Percentiles rank a stretch among this genome's conserved stretches.
These are phyloP conservation scores for Megalops cyprinoides DNA, from an alignment of 2,797 vertebrate genomes.

Conservation along the genomic window DNA sequence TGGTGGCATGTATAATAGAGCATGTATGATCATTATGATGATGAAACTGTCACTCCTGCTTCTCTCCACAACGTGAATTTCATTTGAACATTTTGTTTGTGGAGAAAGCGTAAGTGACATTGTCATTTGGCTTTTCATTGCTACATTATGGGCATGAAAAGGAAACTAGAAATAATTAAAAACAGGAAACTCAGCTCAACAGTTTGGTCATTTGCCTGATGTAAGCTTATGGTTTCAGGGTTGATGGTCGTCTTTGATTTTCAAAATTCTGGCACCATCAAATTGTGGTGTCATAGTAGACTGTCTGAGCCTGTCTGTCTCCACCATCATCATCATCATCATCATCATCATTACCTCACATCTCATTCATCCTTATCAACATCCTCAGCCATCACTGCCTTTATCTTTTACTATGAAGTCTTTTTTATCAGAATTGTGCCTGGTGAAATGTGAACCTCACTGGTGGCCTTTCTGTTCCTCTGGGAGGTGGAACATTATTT, in stretches of 20 bases:
- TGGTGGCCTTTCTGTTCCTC: too few relatives aligned
- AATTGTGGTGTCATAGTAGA: neutral
- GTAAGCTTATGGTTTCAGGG: neutral
- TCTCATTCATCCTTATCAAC: too few relatives aligned
- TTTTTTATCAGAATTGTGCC: too few relatives aligned
- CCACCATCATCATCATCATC: neutral
- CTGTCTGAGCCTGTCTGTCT: neutral
- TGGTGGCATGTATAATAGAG: conserved; percentile 19
- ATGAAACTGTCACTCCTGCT: conserved; percentile 18
- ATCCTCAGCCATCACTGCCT: too few relatives aligned
- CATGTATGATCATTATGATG: conserved; percentile 26
- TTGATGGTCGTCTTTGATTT: neutral
- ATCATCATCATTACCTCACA: neutral
- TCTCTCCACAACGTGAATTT: neutral
- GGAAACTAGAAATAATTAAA: neutral
- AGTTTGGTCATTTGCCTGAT: neutral
- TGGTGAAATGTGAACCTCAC: too few relatives aligned
- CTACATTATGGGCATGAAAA: neutral
- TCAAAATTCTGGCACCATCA: neutral
- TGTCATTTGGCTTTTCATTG: neutral
- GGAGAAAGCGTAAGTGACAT: neutral
- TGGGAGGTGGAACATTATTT: neutral
- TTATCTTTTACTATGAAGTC: too few relatives aligned
- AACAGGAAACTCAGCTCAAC: neutral
- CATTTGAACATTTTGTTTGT: neutral